Percentiles rank a stretch among this genome's conserved stretches.
Evolutionary conservation across 2,888 invertebrate species (phyloP).

Genomic region (Pristionchus entomophagus): DNA sequence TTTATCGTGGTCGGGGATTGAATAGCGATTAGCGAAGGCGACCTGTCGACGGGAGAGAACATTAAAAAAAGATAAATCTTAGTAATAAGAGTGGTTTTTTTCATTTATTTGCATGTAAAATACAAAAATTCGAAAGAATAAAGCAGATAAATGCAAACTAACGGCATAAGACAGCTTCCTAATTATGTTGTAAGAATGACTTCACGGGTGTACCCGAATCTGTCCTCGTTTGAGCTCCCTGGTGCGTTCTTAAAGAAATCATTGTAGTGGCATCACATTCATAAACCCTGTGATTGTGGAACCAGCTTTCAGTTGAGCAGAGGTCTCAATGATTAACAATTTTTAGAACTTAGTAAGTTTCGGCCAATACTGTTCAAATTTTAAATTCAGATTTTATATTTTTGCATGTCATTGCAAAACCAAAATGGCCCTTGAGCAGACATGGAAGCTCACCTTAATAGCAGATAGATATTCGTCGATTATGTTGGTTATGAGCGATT

Average conservation of each 20-base stretch:
- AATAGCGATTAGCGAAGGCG: too few species aligned
- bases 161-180: neutral
- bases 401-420: too few species aligned
- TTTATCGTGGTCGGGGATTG: neutral
- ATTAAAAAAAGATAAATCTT: neutral
- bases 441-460: neutral
- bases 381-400: too few species aligned
- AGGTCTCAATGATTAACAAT: too few species aligned
- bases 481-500: neutral
- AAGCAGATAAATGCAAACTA: neutral
- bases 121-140: neutral
- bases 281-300: too few species aligned
- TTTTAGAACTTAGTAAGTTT: too few species aligned
- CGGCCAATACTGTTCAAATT: too few species aligned
- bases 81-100: neutral
- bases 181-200: neutral
- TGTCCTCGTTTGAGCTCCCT: neutral
- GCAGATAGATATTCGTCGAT: neutral
- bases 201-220: neutral
- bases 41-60: neutral
- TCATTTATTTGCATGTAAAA: neutral
- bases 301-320: too few species aligned
- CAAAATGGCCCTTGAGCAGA: too few species aligned
- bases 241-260: neutral
- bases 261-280: too few species aligned